Base-by-base conservation (phyloP, 2,888 invertebrate genomes). In the Dryadula phaetusa region DNA sequence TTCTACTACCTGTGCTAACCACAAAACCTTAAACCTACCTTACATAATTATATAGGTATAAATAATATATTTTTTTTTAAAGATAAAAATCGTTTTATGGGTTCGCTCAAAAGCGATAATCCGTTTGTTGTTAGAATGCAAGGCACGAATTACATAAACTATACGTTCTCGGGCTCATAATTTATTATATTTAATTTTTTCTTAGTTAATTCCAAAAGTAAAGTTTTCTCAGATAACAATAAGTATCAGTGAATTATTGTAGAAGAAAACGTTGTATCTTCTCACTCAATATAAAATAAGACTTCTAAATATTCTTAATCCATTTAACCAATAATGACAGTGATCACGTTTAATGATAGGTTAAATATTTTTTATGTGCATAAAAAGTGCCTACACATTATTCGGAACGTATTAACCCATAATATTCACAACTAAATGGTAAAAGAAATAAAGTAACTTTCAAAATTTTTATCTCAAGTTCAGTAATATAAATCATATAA, bases 181-280 rank as follows among this genome's bases (percentile, higher is more conserved):
- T 34, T 34, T 3, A 34, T 34, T 8, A 34, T 78, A 79, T 79
- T 80, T 79, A 78, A 79, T 82, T 82, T 81, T 79, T 82, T 83
- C 79, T 78, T 80, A 81, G 79, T 77, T 80, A 79, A 77, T 74
- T 79, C 74, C 73, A 75, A 72, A 70, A 76, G 74, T 76, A 67
- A 62, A 54, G 78, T 90, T 91, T 90, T 85, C 90, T 90, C 89
- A 81, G 88, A 90, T 90, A 90, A 82, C 76, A 73, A 68, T 74
- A 68, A 74, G 69, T 70, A 75, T 77, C 75, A 72, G 75, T 79
- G 79, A 78, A 78, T 84, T 86, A 86, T 84, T 82, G 80, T 78
- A 84, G 84, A 80, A 70, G 77, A 80, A 79, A 61, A 70, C 66
- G 69, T 67, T 68, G 47, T 46, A 49, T 68, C 67, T 71, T 79